Conservation (phyloP, 64 coral and sea anemone species). For the Montipora sp. region DNA sequence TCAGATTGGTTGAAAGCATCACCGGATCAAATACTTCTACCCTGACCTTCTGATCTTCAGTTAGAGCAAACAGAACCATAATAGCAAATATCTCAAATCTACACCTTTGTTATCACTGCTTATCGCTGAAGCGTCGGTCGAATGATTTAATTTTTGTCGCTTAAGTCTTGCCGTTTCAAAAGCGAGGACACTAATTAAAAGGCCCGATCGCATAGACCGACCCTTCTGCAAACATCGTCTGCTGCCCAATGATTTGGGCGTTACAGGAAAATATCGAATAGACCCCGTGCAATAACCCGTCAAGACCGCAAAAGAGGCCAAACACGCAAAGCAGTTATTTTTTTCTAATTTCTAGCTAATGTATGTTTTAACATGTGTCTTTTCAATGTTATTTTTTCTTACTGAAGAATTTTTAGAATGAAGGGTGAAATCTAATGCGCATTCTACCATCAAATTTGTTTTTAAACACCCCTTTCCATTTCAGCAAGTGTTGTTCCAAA, state of each 20-base stretch:
- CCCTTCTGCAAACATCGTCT: not conserved
- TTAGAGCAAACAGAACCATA: constrained; percentile 11
- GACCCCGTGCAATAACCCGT: not conserved
- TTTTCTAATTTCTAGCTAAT: not conserved
- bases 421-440: not conserved
- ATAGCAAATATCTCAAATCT: constrained; percentile 11
- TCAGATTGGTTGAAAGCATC: not conserved
- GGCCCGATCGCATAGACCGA: not conserved
- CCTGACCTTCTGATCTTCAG: constrained; percentile 10
- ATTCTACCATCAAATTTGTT: constrained; percentile 20
- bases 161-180: constrained; percentile 29
- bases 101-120: constrained; percentile 37
- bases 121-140: constrained; percentile 31
- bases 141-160: constrained; percentile 57
- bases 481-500: not conserved
- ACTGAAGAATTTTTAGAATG: constrained; percentile 4
- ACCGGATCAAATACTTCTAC: not conserved
- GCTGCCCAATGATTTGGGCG: not conserved
- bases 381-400: constrained; percentile 8
- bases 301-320: not conserved
- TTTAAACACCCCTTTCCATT: not conserved
- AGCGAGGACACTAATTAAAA: constrained; percentile 54
- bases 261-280: not conserved
- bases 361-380: not conserved
- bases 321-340: not conserved